A percentile compares a stretch with the other conserved stretches of the same genome.
These are phyloP conservation scores for Sabatieria punctata DNA, from an alignment of 2,888 invertebrate genomes.

Conservation along the genomic window DNA sequence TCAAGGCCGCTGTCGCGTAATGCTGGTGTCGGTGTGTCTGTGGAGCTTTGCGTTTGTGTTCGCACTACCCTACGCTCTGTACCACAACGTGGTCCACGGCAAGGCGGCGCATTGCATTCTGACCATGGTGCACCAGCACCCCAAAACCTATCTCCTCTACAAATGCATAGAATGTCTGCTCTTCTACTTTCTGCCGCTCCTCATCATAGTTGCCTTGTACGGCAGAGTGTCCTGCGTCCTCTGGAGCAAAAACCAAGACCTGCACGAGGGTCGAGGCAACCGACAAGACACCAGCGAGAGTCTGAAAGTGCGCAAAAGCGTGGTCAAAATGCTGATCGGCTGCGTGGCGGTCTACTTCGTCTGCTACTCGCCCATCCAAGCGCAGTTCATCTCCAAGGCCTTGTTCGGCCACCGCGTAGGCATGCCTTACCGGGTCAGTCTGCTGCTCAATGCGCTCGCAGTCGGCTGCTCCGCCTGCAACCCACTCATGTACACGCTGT, in stretches of 20 bases:
- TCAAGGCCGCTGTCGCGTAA: slow-evolving; percentile 16
- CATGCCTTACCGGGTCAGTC: slow-evolving; percentile 24
- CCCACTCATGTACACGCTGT: slow-evolving; percentile 33
- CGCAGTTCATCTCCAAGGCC: slow-evolving; percentile 24
- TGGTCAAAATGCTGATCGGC: slow-evolving; percentile 34
- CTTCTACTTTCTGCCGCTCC: slow-evolving; percentile 23
- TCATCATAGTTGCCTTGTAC: slow-evolving; percentile 22
- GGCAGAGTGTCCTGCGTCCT: slow-evolving; percentile 17
- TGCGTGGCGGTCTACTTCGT: slow-evolving; percentile 32
- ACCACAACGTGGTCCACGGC: too few species aligned
- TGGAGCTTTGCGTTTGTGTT: neutral
- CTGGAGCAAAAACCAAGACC: slow-evolving; percentile 21
- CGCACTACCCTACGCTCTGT: too few species aligned
- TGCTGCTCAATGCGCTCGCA: slow-evolving; percentile 27
- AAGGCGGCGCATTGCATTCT: too few species aligned
- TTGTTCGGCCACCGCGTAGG: slow-evolving; percentile 19
- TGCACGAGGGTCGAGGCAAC: slow-evolving; percentile 11
- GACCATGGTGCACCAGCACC: slow-evolving; percentile 8
- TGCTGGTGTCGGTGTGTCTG: neutral
- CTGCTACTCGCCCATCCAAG: slow-evolving; percentile 32
- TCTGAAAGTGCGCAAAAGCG: slow-evolving; percentile 22
- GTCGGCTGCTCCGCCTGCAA: slow-evolving; percentile 34
- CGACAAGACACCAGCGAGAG: neutral
- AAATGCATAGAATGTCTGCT: slow-evolving; percentile 22
- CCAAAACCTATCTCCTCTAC: too few species aligned